Evolutionary conservation across 1,140 invertebrate species (phyloP).

Genomic region (Solen grandis): DNA sequence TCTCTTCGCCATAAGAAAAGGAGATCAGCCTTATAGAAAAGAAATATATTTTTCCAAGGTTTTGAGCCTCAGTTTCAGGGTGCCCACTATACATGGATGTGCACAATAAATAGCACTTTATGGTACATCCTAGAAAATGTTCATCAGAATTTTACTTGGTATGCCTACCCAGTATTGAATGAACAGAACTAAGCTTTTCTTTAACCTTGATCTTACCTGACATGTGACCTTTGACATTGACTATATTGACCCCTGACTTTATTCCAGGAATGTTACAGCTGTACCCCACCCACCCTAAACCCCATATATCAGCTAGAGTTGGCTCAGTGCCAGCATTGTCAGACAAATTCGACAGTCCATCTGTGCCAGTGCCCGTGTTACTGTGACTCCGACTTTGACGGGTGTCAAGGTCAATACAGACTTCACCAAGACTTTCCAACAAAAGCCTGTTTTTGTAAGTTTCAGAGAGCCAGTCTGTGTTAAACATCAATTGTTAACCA

Average conservation of each 20-base stretch:
- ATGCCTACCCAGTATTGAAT: background rate
- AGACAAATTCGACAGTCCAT: background rate
- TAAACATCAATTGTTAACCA: too few relatives aligned
- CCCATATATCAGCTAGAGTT: background rate
- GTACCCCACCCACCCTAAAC: background rate
- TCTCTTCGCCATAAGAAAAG: too few relatives aligned
- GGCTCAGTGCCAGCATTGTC: background rate
- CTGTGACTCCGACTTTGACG: slow-evolving; percentile 12
- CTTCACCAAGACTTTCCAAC: slow-evolving; percentile 16
- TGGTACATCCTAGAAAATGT: background rate
- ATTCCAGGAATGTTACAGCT: slow-evolving; percentile 20
- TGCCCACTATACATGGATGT: too few relatives aligned
- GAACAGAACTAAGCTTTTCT: background rate
- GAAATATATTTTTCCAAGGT: too few relatives aligned
- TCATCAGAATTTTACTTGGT: background rate
- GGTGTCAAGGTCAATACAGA: slow-evolving; percentile 25
- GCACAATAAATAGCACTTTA: background rate
- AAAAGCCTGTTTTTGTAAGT: slow-evolving; percentile 14
- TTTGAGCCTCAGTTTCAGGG: too few relatives aligned
- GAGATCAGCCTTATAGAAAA: background rate
- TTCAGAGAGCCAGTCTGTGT: too few relatives aligned
- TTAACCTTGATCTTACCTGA: background rate
- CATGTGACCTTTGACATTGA: background rate
- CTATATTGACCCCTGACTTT: background rate
- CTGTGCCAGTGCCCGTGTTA: slow-evolving; percentile 20